phyloP scores from a whole-genome alignment of 2,113 vertebrate genomes.

The Oxygymnocypris stewartii region DNA sequence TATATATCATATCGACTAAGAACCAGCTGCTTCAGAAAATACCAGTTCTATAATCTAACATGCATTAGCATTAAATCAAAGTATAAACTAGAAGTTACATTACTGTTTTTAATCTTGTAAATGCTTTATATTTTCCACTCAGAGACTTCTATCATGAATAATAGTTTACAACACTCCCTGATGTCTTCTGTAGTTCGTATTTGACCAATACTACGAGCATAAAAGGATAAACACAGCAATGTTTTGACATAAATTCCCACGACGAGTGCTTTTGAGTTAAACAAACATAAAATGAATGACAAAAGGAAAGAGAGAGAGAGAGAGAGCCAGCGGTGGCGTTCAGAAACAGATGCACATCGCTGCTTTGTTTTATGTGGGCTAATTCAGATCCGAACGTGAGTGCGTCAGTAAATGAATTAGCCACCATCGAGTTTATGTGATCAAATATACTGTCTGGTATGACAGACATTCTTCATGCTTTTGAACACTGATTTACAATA shows the following conservation, averaged over 20 bases:
- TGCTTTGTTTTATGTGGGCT: conserved; percentile 14
- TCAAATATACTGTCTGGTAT: conserved; percentile 40
- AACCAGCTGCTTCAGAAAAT: neutral
- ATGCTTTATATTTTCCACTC: neutral
- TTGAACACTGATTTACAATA: conserved; percentile 42
- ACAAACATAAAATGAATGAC: neutral
- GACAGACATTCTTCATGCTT: conserved; percentile 46
- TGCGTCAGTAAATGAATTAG: conserved; percentile 1
- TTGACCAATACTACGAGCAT: neutral
- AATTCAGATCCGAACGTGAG: neutral
- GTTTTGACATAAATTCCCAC: neutral
- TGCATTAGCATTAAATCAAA: neutral
- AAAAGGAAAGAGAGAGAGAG: neutral
- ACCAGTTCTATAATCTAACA: neutral
- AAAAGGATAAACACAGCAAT: neutral
- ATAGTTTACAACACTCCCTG: neutral
- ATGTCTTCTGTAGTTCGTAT: neutral
- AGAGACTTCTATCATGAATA: neutral
- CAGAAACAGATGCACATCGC: conserved; percentile 1
- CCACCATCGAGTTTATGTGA: conserved; percentile 26
- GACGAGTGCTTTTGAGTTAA: neutral
- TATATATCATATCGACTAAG: neutral
- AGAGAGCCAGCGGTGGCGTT: neutral
- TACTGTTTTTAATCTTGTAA: neutral
- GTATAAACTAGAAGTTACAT: neutral